These are phyloP conservation scores for Cryptus viduatorius DNA, from an alignment of 2,888 invertebrate genomes.

Conservation along the genomic window DNA sequence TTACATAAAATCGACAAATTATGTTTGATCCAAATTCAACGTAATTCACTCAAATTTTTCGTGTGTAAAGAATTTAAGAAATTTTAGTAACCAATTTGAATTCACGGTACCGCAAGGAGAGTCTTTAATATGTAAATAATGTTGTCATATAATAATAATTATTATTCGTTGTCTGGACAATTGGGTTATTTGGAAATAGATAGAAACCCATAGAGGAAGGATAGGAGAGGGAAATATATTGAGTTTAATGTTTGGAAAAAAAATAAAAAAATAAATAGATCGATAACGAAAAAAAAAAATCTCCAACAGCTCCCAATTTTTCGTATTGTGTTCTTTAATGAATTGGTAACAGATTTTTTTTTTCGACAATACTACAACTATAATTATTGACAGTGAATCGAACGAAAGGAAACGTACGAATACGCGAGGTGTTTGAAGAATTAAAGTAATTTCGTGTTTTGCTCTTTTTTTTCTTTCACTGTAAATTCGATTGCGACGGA, in stretches of 20 bases:
- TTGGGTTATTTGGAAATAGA: conserved; percentile 6
- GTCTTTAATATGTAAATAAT: conserved; percentile 61
- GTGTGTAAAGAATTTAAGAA: no score
- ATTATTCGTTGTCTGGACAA: conserved; percentile 7
- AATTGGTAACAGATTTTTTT: conserved; percentile 55
- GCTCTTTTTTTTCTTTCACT: conserved; percentile 17
- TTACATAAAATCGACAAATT: no score
- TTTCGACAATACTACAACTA: conserved; percentile 63
- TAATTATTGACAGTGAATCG: conserved; percentile 54
- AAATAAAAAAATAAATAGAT: conserved; percentile 3
- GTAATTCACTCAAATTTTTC: no score
- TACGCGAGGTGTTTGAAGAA: conserved; percentile 32
- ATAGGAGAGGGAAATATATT: background rate
- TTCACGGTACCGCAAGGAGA: no score
- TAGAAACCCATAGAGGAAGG: conserved; percentile 14
- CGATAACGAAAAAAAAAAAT: conserved; percentile 27
- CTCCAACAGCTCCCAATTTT: conserved; percentile 30
- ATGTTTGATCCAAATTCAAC: no score
- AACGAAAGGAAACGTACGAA: conserved; percentile 52
- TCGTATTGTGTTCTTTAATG: conserved; percentile 50
- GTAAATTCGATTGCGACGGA: conserved; percentile 17
- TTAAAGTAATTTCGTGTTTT: background rate
- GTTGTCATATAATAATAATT: conserved; percentile 61
- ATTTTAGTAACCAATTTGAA: no score
- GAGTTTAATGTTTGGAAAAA: conserved; percentile 10